Base-by-base conservation (phyloP, 2,797 vertebrate species). In the Mormyrus hasselquistii region DNA sequence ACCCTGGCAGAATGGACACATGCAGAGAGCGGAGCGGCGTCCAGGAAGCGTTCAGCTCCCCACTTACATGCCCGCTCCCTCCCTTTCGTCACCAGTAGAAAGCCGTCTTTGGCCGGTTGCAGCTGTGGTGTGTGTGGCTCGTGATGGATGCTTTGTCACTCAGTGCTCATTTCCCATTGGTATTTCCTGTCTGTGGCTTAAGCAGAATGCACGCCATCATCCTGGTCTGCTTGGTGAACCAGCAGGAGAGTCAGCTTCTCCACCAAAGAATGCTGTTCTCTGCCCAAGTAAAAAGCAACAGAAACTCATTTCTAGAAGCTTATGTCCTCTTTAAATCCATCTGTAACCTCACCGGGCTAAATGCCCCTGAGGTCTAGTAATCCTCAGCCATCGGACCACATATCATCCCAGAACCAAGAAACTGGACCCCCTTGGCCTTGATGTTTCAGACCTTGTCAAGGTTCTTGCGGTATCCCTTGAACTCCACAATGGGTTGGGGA, bases 271-370 rank as follows among this genome's bases (percentile, higher is more conserved):
- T 9, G 47, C 49, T 29, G 22, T 19, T 53, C 22, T 86, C 6
- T 25, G 10, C 22, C n/a, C 4, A 10, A 53, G 8, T 10, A 44
- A 12, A 34, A 29, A 14, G 49, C 25, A 86, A 34, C 49, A 53
- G 47, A 85, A 52, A 85, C 83, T 25, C 4, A 53, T 85, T 85
- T 85, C n/a, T n/a, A 53, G 22, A 83, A 53, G 49, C 19, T 53
- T 25, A 85, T 29, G 83, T 25, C 83, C 83, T 85, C 47, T 22
- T 86, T 86, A 86, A 86, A 55, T 86, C 83, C 50, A 86, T 86
- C 10, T 53, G 3, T 25, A 86, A 86, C 83, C 50, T 53, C 83
- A 19, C 29, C 10, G n/a, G 50, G n/a, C 83, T 52, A 25, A 25
- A 53, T 14, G 12, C n/a, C 7, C 41, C 7, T 9, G 16, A 25